Conservation (phyloP, 1,140 invertebrate genomes). For the Bombyx mori region ASM3026992v2 NC_085124.1:9012501-9013000, state of each 20-base stretch:
- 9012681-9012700: constrained; percentile 55
- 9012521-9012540: too few species aligned
- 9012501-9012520: constrained; percentile 9
- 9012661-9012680: constrained; percentile 47
- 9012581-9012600: constrained; percentile 36
- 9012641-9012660: constrained; percentile 60
- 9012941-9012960: too few species aligned
- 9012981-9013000: too few species aligned
- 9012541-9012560: constrained; percentile 25
- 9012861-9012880: too few species aligned
- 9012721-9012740: constrained; percentile 47
- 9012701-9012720: constrained; percentile 58
- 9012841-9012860: too few species aligned
- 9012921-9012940: too few species aligned
- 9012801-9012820: too few species aligned
- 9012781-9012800: too few species aligned
- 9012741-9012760: constrained; percentile 35
- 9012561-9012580: constrained; percentile 38
- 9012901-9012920: too few species aligned
- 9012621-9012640: constrained; percentile 53
- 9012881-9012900: too few species aligned
- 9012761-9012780: constrained; percentile 11
- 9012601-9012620: constrained; percentile 35
- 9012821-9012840: too few species aligned
- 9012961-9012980: too few species aligned